Conservation (phyloP, 2,888 invertebrate genomes). For the Minunthozetes semirufus region DNA sequence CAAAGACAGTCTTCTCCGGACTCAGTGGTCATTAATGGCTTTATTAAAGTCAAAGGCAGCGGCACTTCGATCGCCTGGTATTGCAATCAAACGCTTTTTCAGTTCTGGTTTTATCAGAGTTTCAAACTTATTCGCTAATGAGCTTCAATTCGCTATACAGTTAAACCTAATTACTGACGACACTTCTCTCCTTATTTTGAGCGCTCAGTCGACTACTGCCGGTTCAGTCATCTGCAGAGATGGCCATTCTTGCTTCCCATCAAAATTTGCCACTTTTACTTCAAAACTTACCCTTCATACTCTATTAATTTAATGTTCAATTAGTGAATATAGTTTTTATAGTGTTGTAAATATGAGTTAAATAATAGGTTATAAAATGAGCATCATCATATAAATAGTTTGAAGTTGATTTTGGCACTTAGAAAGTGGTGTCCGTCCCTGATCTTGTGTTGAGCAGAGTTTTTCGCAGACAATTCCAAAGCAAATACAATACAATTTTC, state of each 20-base stretch:
- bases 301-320: no score
- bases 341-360: no score
- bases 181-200: neutral
- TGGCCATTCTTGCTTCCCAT: neutral
- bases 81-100: conserved; percentile 17
- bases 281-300: no score
- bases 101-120: neutral
- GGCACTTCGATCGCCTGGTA: neutral
- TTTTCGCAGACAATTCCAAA: neutral
- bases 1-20: neutral
- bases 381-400: no score
- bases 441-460: neutral
- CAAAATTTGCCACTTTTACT: neutral
- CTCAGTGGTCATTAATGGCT: conserved; percentile 22
- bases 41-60: neutral
- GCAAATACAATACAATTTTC: neutral
- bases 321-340: no score
- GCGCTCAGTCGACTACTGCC: no score
- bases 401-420: no score
- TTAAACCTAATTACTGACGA: conserved; percentile 27
- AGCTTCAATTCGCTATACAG: conserved; percentile 23
- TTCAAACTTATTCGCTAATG: conserved; percentile 32
- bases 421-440: no score
- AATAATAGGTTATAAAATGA: no score
- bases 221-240: neutral